Percentiles rank a stretch among this genome's conserved stretches.
These are phyloP conservation scores for Gymnodraco acuticeps DNA, from an alignment of 2,797 vertebrate genomes.

Conservation along the genomic window DNA sequence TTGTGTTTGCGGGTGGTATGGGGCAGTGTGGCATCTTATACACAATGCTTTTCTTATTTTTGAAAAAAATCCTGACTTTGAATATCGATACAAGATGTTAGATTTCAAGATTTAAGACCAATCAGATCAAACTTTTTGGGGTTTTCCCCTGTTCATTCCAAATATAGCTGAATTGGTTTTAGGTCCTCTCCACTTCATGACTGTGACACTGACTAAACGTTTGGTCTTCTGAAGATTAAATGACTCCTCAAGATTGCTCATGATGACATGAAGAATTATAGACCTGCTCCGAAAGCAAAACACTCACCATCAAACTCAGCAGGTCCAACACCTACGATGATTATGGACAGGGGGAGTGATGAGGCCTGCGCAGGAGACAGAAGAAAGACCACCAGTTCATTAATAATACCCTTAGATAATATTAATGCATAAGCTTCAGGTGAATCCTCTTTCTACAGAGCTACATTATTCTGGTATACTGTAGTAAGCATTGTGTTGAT, in stretches of 20 bases:
- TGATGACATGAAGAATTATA: not conserved
- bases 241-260: constrained; percentile 5
- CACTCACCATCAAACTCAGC: constrained; percentile 96
- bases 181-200: not conserved
- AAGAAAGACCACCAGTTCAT: not conserved
- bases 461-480: no score
- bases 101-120: no score
- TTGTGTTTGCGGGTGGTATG: no score
- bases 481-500: not conserved
- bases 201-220: not conserved
- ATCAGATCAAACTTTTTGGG: no score
- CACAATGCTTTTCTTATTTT: no score
- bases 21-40: no score
- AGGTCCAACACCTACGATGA: constrained; percentile 95
- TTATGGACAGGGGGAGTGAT: constrained; percentile 93
- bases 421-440: not conserved
- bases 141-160: no score
- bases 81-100: no score
- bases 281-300: not conserved
- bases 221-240: not conserved
- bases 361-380: constrained; percentile 85
- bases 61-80: no score
- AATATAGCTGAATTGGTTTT: no score
- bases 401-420: no score
- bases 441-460: not conserved